Conservation (phyloP, 2,113 vertebrate genomes). For the Numida meleagris region DNA sequence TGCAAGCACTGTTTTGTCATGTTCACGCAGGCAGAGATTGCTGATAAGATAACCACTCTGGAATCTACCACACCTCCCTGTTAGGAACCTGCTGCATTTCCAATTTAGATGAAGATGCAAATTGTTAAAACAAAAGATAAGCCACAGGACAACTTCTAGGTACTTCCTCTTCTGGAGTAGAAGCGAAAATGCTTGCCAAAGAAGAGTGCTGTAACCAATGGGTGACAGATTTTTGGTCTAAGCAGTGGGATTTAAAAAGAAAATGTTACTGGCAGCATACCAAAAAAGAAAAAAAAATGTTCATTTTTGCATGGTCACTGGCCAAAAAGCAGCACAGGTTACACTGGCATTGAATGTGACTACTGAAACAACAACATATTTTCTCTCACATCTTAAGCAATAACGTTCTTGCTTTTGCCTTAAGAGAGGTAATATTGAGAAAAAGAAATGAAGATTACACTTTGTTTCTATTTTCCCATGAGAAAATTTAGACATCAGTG, state of each 20-base stretch:
- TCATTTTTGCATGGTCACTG: not conserved
- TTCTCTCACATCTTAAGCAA: slow-evolving; percentile 36
- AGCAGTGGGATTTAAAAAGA: not conserved
- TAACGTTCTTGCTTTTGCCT: slow-evolving; percentile 35
- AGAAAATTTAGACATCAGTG: slow-evolving; percentile 34
- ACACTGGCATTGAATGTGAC: not conserved
- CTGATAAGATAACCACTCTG: slow-evolving; percentile 10
- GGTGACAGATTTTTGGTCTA: not conserved
- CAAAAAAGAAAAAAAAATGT: not conserved
- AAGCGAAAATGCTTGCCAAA: not conserved
- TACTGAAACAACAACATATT: not conserved
- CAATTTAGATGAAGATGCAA: slow-evolving; percentile 14
- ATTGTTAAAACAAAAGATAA: slow-evolving; percentile 30
- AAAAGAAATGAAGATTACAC: not conserved
- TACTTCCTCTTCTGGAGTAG: not conserved
- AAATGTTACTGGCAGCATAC: not conserved
- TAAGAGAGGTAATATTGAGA: slow-evolving; percentile 46
- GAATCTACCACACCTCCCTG: not conserved
- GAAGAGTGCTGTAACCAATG: not conserved
- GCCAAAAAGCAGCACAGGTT: slow-evolving; percentile 35
- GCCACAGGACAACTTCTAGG: not conserved
- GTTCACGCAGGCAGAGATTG: not conserved
- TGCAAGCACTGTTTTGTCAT: not conserved
- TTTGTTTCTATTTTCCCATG: slow-evolving; percentile 12
- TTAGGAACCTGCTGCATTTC: slow-evolving; percentile 18